Evolutionary conservation across 2,888 invertebrate genomes (phyloP), one percentile per base, ranked within the genome.

Genomic region (Punctoribates punctum): DNA sequence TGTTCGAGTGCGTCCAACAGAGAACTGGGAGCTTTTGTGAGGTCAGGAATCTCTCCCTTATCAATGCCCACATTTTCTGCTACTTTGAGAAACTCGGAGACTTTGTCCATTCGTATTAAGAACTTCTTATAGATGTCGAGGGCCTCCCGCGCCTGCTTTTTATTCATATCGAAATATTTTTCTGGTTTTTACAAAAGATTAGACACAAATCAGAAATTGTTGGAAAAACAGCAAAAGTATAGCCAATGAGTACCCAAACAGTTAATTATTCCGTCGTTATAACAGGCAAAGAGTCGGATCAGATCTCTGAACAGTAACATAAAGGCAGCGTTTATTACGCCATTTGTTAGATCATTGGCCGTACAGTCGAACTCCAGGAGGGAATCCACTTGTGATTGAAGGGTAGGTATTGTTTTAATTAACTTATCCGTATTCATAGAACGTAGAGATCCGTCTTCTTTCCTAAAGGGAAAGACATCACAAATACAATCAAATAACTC

Each of bases 161-260:
- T 98, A 86, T 97, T 97, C 97, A 99, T 98, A 85, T 97, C 96
- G 85, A 99, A 99, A 87, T 94, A 99, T 86, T 99, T 98, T 87
- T 99, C 98, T 70, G 75, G 23, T 29, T 13, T 48, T 87, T 98
- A 98, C 82, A 97, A 73, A 70, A 15, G 73, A 42, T 67, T 67
- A 65, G 23, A 25, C 42, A 42, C n/a, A n/a, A n/a, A n/a, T n/a
- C n/a, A n/a, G n/a, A 48, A 48, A 17, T 48, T 3, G n/a, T 5
- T 48, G 48, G 13, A 42, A 13, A 48, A 15, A 48, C 48, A 48
- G 42, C 13, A 48, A 48, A 25, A 13, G 25, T 78, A 82, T 84
- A n/a, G n/a, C n/a, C n/a, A n/a, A n/a, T n/a, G n/a, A n/a, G n/a
- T 83, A 90, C 90, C 90, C 86, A 98, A 87, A 81, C 98, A 88